These are phyloP conservation scores for Malurus splendens DNA, from an alignment of 2,797 vertebrate species.

Conservation along the genomic window DNA sequence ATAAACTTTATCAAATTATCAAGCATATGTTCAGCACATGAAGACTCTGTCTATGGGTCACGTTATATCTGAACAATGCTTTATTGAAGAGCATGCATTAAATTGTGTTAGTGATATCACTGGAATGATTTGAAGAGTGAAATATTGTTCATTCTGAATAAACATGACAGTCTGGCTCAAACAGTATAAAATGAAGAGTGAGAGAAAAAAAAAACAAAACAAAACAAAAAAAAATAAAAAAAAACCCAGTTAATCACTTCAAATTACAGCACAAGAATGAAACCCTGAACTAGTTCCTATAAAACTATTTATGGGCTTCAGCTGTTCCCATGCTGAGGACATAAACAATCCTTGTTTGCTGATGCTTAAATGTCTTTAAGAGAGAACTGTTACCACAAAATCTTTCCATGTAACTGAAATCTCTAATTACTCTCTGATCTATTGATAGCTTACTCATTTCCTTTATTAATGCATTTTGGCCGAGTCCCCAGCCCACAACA, in stretches of 20 bases:
- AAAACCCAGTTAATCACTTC: neutral
- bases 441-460: neutral
- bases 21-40: neutral
- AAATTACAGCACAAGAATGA: neutral
- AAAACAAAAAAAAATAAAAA: neutral
- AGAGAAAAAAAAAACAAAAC: neutral
- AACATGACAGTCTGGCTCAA: neutral
- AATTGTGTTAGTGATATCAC: neutral
- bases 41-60: neutral
- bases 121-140: neutral
- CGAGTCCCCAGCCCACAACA: neutral
- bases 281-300: neutral
- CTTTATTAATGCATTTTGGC: neutral
- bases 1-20: neutral
- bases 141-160: neutral
- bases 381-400: neutral
- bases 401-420: neutral
- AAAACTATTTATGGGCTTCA: slow-evolving; percentile 4
- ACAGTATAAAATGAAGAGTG: neutral
- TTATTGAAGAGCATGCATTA: neutral
- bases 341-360: neutral
- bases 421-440: neutral
- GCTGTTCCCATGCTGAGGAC: neutral
- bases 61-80: neutral
- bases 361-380: neutral